These are phyloP conservation scores for Thymelicus acteon DNA, from an alignment of 2,888 invertebrate species.

Conservation along the genomic window DNA sequence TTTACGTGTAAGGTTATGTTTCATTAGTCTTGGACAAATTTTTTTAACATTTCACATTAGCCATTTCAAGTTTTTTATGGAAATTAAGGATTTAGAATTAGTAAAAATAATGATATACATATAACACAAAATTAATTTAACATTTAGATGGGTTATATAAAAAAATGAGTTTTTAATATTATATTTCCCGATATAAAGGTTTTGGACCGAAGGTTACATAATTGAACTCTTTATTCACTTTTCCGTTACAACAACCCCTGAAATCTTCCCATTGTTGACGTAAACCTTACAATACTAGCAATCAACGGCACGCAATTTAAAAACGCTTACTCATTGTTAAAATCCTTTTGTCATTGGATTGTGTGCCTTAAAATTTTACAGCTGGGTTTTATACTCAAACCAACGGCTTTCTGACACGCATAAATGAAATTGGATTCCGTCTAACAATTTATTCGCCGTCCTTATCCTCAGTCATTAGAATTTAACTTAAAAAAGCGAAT, in stretches of 20 bases:
- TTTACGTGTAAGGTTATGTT: too few relatives aligned
- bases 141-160: too few relatives aligned
- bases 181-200: too few relatives aligned
- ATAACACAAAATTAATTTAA: too few relatives aligned
- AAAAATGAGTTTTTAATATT: too few relatives aligned
- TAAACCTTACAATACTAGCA: conserved; percentile 21
- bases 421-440: conserved; percentile 40
- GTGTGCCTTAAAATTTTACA: conserved; percentile 35
- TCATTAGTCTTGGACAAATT: too few relatives aligned
- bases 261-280: conserved; percentile 3
- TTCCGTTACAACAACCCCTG: neutral
- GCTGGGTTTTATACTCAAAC: conserved; percentile 26
- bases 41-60: too few relatives aligned
- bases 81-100: too few relatives aligned
- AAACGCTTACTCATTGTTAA: conserved; percentile 32
- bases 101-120: too few relatives aligned
- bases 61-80: too few relatives aligned
- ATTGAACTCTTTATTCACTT: neutral
- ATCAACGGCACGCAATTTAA: conserved; percentile 29
- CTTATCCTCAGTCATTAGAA: conserved; percentile 35
- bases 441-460: conserved; percentile 36
- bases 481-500: conserved; percentile 27
- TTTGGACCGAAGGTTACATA: neutral
- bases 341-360: conserved; percentile 36
- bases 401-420: conserved; percentile 37